These are phyloP conservation scores for Chloromyia formosa DNA, from an alignment of 2,888 invertebrate species.

Conservation along the genomic window DNA sequence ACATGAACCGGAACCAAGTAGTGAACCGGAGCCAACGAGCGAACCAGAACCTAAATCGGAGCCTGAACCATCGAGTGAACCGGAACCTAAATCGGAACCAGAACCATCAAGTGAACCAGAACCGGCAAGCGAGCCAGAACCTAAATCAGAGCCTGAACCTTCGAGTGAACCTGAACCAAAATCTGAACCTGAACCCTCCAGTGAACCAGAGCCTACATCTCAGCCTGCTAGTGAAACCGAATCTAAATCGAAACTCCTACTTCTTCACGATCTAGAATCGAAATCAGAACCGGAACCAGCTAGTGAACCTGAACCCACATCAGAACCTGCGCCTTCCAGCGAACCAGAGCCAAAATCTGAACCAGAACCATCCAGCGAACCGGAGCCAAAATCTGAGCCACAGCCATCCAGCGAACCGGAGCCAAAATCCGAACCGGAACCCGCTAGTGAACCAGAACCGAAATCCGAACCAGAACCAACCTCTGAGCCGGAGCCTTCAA, in stretches of 20 bases:
- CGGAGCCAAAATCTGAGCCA: slow-evolving; percentile 61
- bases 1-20: slow-evolving; percentile 51
- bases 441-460: slow-evolving; percentile 49
- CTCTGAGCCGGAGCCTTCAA: slow-evolving; percentile 55
- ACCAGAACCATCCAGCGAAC: slow-evolving; percentile 58
- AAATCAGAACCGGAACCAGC: slow-evolving; percentile 60
- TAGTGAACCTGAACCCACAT: slow-evolving; percentile 54
- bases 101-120: slow-evolving; percentile 57
- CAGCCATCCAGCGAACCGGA: slow-evolving; percentile 57
- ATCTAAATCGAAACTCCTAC: slow-evolving; percentile 59
- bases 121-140: slow-evolving; percentile 52
- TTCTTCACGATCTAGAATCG: slow-evolving; percentile 59
- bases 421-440: slow-evolving; percentile 45
- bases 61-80: slow-evolving; percentile 44
- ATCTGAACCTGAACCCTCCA: slow-evolving; percentile 56
- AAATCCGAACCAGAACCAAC: slow-evolving; percentile 49
- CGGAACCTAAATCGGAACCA: slow-evolving; percentile 61
- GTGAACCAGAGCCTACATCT: slow-evolving; percentile 60
- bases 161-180: slow-evolving; percentile 43
- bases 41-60: slow-evolving; percentile 43
- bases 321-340: slow-evolving; percentile 48
- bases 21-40: slow-evolving; percentile 53
- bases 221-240: slow-evolving; percentile 60
- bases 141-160: slow-evolving; percentile 53
- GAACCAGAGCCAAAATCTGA: slow-evolving; percentile 44